Percentiles rank a stretch among this genome's conserved stretches.
Conservation (phyloP, 2,888 invertebrate species). For the Sphinx pinastri region DNA sequence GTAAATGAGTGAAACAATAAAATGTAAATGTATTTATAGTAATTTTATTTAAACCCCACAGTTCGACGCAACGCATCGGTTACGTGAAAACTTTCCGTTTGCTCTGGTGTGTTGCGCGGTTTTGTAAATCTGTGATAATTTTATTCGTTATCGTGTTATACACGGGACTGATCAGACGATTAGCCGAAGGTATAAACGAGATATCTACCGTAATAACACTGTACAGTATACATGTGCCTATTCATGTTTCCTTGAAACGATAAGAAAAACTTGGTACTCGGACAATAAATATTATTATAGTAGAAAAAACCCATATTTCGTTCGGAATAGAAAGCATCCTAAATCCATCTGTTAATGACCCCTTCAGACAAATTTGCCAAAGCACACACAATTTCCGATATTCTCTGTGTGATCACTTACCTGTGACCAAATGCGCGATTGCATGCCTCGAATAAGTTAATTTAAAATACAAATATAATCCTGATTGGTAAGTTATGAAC, state of each 20-base stretch:
- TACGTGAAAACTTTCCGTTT: conserved; percentile 11
- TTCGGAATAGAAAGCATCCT: too few relatives aligned
- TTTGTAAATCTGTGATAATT: background rate
- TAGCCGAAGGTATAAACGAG: background rate
- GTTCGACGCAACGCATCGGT: background rate
- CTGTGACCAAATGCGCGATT: too few relatives aligned
- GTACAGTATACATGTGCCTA: background rate
- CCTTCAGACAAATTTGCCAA: too few relatives aligned
- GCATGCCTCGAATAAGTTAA: too few relatives aligned
- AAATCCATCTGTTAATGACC: too few relatives aligned
- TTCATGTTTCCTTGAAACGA: background rate
- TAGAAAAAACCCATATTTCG: too few relatives aligned
- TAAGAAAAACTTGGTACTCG: background rate
- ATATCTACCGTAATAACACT: conserved; percentile 1
- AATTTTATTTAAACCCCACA: too few relatives aligned
- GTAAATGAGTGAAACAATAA: background rate
- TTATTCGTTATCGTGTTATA: background rate
- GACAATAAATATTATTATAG: too few relatives aligned
- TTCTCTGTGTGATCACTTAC: too few relatives aligned
- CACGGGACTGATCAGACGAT: conserved; percentile 10
- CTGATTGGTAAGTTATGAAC: background rate
- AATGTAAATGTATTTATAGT: background rate
- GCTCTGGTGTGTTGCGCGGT: background rate
- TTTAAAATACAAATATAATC: too few relatives aligned
- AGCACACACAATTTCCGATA: too few relatives aligned